These are phyloP conservation scores for Tiaroga cobitis DNA, from an alignment of 2,797 vertebrate species.

Conservation along the genomic window DNA sequence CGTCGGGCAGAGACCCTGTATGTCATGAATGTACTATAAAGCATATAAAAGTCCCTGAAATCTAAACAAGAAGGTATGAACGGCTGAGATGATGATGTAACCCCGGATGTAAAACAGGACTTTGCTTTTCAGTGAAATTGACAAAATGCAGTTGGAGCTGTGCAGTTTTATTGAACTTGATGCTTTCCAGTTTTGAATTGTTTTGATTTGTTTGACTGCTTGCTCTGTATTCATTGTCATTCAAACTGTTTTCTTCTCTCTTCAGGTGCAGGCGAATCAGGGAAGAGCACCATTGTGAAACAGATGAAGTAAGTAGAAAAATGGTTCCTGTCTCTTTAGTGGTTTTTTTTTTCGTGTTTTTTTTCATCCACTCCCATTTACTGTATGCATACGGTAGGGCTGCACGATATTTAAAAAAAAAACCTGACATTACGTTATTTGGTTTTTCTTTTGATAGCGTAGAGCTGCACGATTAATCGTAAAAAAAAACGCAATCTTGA, in stretches of 20 bases:
- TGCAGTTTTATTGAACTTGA: neutral
- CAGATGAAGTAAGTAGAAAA: slow-evolving; percentile 83
- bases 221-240: neutral
- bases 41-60: too few relatives aligned
- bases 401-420: neutral
- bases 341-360: neutral
- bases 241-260: slow-evolving; percentile 26
- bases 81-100: neutral
- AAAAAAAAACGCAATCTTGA: neutral
- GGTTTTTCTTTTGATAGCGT: neutral
- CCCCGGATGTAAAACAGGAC: neutral
- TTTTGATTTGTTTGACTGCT: neutral
- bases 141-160: neutral
- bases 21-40: neutral
- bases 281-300: slow-evolving; percentile 87
- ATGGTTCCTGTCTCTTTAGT: neutral
- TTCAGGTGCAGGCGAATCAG: slow-evolving; percentile 85
- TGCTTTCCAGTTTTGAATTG: neutral
- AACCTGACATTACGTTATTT: neutral
- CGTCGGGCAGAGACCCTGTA: neutral
- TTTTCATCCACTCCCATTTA: neutral
- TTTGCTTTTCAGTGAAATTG: neutral
- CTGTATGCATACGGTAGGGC: neutral
- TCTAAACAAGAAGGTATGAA: neutral
- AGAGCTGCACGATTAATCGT: neutral